Base-by-base conservation (phyloP, 1,140 invertebrate species). In the Centruroides vittatus region DNA sequence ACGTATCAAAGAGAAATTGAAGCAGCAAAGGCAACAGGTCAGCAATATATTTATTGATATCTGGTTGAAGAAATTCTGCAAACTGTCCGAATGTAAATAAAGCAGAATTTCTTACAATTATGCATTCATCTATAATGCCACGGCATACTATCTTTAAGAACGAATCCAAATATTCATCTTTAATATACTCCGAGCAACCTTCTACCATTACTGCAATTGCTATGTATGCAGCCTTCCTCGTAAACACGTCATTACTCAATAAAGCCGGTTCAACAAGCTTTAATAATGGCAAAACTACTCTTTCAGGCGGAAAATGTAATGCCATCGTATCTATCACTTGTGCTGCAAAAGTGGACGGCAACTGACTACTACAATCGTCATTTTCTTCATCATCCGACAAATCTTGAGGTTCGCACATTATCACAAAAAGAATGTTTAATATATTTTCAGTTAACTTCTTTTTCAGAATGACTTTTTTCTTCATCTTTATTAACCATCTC, bases 51-150 rank as follows among this genome's bases (percentile, higher is more conserved):
- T 83, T 79, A 58, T 82, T 85, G 36, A 90, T 86, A 61, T 81
- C 77, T 35, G 80, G 80, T 78, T 81, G 69, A 34, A 91, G 72
- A 76, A 84, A 80, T 72, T 90, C 86, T 0, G 86, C 83, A 71
- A 89, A 89, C 70, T 89, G 86, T 0, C 86, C 88, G 1, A 90
- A 73, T 1, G 86, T 84, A 74, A 86, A 90, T 10, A 91, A 78
- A 0, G 86, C 86, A 6, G 85, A 81, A 73, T 86, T 86, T 47
- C 84, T 76, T 3, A 88, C 86, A 11, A 80, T 70, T 0, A 77
- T 73, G 55, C 78, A 73, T 3, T 74, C 68, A 75, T 86, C 81
- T 8, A 74, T 78, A 47, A 90, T 83, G 13, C 87, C 88, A 61
- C 78, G 73, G 68, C 82, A 83, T 35, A 88, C 81, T 63, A 82